Base-by-base conservation (phyloP, 2,113 vertebrate genomes). In the Rhodinocichla rosea region DNA sequence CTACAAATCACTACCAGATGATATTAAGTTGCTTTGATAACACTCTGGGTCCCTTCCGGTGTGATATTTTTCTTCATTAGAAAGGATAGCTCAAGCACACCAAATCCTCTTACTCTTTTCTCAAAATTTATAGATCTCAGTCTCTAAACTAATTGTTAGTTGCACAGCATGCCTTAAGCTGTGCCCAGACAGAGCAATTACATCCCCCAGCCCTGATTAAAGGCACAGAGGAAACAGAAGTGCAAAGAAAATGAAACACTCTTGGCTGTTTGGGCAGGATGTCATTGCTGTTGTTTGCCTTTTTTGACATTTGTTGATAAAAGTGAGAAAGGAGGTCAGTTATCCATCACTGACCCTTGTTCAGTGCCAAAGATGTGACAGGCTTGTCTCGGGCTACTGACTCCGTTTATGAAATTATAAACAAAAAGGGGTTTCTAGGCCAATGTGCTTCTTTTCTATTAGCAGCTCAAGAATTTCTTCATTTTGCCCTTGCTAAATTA, bases 1-100 rank as follows among this genome's bases (percentile, higher is more conserved):
- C 98, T 95, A 97, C 98, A 98, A 98, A 99, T 98, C 98, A 98
- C 96, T 97, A 98, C 98, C 98, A 98, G 98, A 99, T 98, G 98
- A 99, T 97, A 98, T 98, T 98, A 98, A 97, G 96, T 97, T 98
- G 98, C 98, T 98, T 97, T 97, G 97, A 98, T 98, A 98, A 98
- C 97, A 97, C 98, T 97, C 97, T 93, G 97, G 97, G 98, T 98
- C 97, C 98, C 98, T 98, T 98, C 97, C 93, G 92, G 97, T 97
- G 97, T 96, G 98, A 98, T 91, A 98, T 98, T 98, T 98, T 98
- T 98, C 97, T 98, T 98, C 98, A 98, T 98, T 98, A 97, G 97
- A 97, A 96, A 96, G 92, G 90, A 97, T 95, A 95, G 96, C 97
- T 96, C 97, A 90, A 96, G 94, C 96, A 97, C 95, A 97, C 98